Evolutionary conservation across 1,140 invertebrate species (phyloP), one percentile per base, ranked within the genome.

Genomic region (Carcinoscorpius rotundicauda): DNA sequence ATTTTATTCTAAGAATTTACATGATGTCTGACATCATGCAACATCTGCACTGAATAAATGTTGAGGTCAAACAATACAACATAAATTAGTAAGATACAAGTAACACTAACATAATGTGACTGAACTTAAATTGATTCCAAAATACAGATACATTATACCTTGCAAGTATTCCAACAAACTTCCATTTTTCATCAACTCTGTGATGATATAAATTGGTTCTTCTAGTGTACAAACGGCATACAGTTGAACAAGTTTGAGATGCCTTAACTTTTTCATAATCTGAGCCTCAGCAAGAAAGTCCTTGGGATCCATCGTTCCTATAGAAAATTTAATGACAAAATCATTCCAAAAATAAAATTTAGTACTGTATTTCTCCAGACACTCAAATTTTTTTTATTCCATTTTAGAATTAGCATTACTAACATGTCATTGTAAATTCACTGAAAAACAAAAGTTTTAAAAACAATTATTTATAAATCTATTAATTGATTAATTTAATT

Each of bases 171-270:
- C 92, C 55, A 97, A 78, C 48, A 97, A 78, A 63, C 93, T 93
- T 59, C 95, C 95, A 78, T 98, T 94, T 74, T 91, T 91, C 96
- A 99, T 99, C 51, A 99, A 81, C 81, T 99, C 97, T 0, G 97
- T 99, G 60, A 99, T 97, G 72, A 99, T 99, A 75, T 97, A 97
- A 75, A 99, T 97, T 0, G 97, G 97, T 78, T 99, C 95, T 73
- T 95, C 91, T 72, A 92, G 84, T 5, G 96, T 98, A 75, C 97
- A 99, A 9, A 99, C 96, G 11, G 96, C 97, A 78, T 97, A 96
- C 59, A 99, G 79, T 74, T 97, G 93, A 71, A 99, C 97, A 29
- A 99, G 82, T 78, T 98, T 98, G 51, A 81, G 84, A 78, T 99
- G 96, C 62, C 93, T 82, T 58, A 96, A 81, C 80, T 95, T 95